Percentiles rank a stretch among this genome's conserved stretches.
Evolutionary conservation across 2,113 vertebrate genomes (phyloP).

Genomic region (Microcebus lehilahytsara): DNA sequence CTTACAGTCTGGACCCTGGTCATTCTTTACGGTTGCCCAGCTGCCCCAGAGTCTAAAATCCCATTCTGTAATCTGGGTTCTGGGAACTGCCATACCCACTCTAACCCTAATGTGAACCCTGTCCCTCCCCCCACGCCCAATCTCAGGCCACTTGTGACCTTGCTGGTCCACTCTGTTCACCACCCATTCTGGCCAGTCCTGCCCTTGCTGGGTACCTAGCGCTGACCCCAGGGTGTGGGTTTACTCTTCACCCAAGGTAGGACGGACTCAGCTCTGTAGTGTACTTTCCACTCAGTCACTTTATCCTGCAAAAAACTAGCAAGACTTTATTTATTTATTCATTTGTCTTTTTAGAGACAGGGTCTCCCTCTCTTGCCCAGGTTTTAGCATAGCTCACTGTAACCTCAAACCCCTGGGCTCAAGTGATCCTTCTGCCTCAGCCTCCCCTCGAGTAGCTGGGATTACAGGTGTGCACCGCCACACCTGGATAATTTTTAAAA

Average conservation of each 20-base stretch:
- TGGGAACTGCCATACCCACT: not conserved
- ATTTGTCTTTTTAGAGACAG: too few species aligned
- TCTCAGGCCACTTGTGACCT: not conserved
- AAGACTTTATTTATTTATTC: not conserved
- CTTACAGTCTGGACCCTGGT: not conserved
- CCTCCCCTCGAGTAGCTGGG: too few species aligned
- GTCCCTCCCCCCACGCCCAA: too few species aligned
- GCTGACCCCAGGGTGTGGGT: too few species aligned
- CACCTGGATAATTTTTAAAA: too few species aligned
- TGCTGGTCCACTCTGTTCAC: not conserved
- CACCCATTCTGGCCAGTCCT: not conserved
- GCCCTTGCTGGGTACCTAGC: not conserved
- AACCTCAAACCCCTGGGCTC: too few species aligned
- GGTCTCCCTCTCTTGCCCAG: too few species aligned
- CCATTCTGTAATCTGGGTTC: not conserved
- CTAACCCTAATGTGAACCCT: not conserved
- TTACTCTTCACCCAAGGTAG: not conserved
- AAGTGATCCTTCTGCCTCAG: too few species aligned
- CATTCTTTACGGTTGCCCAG: not conserved
- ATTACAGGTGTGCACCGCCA: too few species aligned
- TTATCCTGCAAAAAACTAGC: not conserved
- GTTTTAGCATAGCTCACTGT: too few species aligned
- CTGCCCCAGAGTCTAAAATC: not conserved
- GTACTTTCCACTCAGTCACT: not conserved
- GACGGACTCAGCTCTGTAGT: not conserved